Percentiles rank a stretch among this genome's conserved stretches.
These are phyloP conservation scores for Rhodeus uyekii DNA, from an alignment of 2,797 vertebrate species.

Conservation along the genomic window DNA sequence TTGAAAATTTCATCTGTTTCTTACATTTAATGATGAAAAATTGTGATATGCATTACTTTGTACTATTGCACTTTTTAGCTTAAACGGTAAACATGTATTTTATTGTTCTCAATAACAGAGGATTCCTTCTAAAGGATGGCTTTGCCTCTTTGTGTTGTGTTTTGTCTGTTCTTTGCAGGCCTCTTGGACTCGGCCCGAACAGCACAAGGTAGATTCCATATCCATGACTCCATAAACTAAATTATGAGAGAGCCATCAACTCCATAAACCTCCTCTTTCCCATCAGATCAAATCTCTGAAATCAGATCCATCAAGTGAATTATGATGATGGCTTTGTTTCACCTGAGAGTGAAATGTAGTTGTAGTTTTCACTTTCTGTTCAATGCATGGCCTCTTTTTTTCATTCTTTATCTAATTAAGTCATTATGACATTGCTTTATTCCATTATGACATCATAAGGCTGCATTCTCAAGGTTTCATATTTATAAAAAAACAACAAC, in stretches of 20 bases:
- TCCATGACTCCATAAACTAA: slow-evolving; percentile 68
- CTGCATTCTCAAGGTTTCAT: not conserved
- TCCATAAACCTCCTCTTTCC: slow-evolving; percentile 59
- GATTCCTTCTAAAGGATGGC: slow-evolving; percentile 80
- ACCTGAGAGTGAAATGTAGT: slow-evolving; percentile 11
- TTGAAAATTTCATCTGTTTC: not conserved
- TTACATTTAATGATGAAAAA: not conserved
- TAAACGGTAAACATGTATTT: slow-evolving; percentile 57
- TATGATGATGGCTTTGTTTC: slow-evolving; percentile 7
- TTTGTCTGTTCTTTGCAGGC: slow-evolving; percentile 97
- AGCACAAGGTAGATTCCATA: slow-evolving; percentile 95
- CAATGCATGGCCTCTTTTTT: slow-evolving; percentile 25
- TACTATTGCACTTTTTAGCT: slow-evolving; percentile 44
- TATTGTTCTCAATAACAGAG: slow-evolving; percentile 52
- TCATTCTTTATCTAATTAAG: slow-evolving; percentile 2
- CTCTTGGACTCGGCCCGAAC: slow-evolving; percentile 99
- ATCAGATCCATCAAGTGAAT: slow-evolving; percentile 41
- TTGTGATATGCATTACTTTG: slow-evolving; percentile 20
- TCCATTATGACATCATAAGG: slow-evolving; percentile 2
- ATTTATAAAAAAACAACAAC: not conserved
- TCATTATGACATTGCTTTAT: not conserved
- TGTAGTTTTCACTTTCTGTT: slow-evolving; percentile 22
- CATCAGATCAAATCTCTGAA: slow-evolving; percentile 51
- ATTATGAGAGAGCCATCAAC: slow-evolving; percentile 62
- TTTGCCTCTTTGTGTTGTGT: slow-evolving; percentile 81